These are phyloP conservation scores for Azorinus chamasolen DNA, from an alignment of 2,888 invertebrate species.

Conservation along the genomic window DNA sequence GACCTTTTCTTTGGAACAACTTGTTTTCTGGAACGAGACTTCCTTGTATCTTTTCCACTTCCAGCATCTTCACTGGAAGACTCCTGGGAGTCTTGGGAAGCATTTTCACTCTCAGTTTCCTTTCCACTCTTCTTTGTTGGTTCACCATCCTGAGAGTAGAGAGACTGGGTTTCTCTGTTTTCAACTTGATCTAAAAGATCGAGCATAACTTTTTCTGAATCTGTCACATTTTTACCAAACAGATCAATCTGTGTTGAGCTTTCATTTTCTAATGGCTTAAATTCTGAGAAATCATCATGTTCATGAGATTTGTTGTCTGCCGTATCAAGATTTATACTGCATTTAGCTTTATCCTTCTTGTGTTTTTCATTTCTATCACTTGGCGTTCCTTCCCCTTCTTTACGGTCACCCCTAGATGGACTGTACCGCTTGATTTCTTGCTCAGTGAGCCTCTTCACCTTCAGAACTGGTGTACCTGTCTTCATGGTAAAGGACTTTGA, in stretches of 20 bases:
- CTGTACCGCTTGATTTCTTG: slow-evolving; percentile 68
- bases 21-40: slow-evolving; percentile 68
- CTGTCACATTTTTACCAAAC: slow-evolving; percentile 27
- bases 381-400: neutral
- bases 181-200: neutral
- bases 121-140: slow-evolving; percentile 26
- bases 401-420: slow-evolving; percentile 46
- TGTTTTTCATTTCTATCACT: slow-evolving; percentile 2
- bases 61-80: neutral
- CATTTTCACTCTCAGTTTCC: neutral
- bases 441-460: slow-evolving; percentile 65
- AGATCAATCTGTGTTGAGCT: slow-evolving; percentile 8
- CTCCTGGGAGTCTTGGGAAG: neutral
- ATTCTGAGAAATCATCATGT: slow-evolving; percentile 71
- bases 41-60: slow-evolving; percentile 6
- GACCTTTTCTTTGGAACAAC: slow-evolving; percentile 68
- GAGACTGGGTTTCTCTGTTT: neutral
- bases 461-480: slow-evolving; percentile 72
- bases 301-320: slow-evolving; percentile 36
- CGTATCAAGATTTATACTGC: neutral
- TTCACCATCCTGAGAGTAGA: slow-evolving; percentile 20
- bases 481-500: slow-evolving; percentile 37
- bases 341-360: slow-evolving; percentile 15
- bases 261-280: slow-evolving; percentile 63
- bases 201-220: slow-evolving; percentile 28